phyloP scores from a whole-genome alignment of 2,888 invertebrate genomes.

The Diachrysia chrysitis region DNA sequence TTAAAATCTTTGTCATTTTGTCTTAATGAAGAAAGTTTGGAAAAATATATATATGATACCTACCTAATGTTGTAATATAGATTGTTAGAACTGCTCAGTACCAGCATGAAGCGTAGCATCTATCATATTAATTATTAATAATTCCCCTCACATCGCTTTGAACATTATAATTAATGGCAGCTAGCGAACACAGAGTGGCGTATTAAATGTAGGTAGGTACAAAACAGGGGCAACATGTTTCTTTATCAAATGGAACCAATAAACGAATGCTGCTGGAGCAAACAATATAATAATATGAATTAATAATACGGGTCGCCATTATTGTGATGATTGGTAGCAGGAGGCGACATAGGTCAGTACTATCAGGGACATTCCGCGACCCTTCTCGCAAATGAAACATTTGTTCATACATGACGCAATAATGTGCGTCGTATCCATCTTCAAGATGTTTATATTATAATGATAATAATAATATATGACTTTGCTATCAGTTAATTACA shows the following conservation, averaged over 20 bases:
- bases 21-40: too few species aligned
- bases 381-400: slow-evolving; percentile 48
- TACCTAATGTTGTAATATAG: too few species aligned
- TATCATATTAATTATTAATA: not conserved
- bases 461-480: not conserved
- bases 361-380: slow-evolving; percentile 64
- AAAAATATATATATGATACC: too few species aligned
- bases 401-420: slow-evolving; percentile 60
- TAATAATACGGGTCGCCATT: slow-evolving; percentile 39
- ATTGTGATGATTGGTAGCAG: slow-evolving; percentile 54
- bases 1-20: too few species aligned
- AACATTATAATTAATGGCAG: not conserved
- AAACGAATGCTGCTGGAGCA: slow-evolving; percentile 14
- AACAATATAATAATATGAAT: slow-evolving; percentile 37
- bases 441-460: not conserved
- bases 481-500: not conserved
- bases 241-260: slow-evolving; percentile 10
- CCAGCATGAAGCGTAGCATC: not conserved
- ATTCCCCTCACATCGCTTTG: slow-evolving; percentile 2
- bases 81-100: not conserved
- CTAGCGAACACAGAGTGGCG: not conserved
- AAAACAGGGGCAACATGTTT: slow-evolving; percentile 3
- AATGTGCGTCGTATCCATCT: slow-evolving; percentile 1
- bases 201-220: not conserved
- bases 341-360: slow-evolving; percentile 68